Evolutionary conservation across 2,797 vertebrate genomes (phyloP).

Genomic region (Sebastes minor): DNA sequence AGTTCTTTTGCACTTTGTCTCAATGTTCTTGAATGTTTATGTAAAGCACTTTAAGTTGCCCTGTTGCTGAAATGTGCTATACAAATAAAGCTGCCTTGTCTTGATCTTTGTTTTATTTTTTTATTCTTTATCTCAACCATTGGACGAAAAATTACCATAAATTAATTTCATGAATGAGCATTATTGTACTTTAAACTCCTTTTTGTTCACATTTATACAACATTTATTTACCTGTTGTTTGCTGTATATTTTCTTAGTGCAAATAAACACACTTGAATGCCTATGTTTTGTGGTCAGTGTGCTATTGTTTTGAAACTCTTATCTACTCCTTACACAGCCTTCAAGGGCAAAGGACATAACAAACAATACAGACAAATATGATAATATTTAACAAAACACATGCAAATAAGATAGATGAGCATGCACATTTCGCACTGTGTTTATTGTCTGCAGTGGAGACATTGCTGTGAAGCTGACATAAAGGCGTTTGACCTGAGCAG

Average conservation of each 20-base stretch:
- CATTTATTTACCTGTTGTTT: neutral
- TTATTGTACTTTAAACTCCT: neutral
- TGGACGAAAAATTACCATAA: no score
- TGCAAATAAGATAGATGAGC: neutral
- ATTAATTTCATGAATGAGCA: neutral
- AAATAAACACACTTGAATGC: neutral
- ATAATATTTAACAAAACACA: neutral
- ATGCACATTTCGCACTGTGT: neutral
- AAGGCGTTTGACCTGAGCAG: neutral
- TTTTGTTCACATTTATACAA: neutral
- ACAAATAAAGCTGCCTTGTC: no score
- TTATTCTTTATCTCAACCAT: neutral
- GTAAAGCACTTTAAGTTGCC: fast-evolving
- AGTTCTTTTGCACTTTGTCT: fast-evolving
- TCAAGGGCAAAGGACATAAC: neutral
- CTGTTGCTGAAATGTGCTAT: no score
- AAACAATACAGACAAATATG: neutral
- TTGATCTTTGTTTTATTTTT: no score
- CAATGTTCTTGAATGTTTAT: no score
- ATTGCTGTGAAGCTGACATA: neutral
- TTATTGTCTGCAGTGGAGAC: neutral
- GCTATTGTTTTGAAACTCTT: neutral
- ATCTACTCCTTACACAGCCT: neutral
- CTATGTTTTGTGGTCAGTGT: neutral
- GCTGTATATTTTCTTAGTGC: neutral